A percentile compares a stretch with the other conserved stretches of the same genome.
phyloP scores from a whole-genome alignment of 2,888 invertebrate species.

The Dryomyza anilis region DNA sequence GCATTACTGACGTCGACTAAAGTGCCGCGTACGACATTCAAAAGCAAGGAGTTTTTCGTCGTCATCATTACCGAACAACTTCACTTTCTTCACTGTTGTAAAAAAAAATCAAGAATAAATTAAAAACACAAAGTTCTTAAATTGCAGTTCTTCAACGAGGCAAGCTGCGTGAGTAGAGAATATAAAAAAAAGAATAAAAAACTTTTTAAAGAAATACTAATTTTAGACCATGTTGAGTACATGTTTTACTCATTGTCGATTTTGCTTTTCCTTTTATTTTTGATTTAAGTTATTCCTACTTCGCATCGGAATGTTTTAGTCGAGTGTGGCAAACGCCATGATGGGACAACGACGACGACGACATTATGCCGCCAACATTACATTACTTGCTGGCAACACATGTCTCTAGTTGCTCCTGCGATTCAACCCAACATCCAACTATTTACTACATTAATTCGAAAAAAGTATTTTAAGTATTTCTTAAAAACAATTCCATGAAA shows the following conservation, averaged over 20 bases:
- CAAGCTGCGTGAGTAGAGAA: neutral
- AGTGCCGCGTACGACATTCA: too few species aligned
- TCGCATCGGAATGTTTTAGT: too few species aligned
- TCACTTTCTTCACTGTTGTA: too few species aligned
- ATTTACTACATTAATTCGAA: neutral
- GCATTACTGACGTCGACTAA: too few species aligned
- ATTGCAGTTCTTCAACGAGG: too few species aligned
- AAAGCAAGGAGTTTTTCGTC: too few species aligned
- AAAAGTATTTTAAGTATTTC: neutral
- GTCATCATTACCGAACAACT: too few species aligned
- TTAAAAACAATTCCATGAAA: neutral
- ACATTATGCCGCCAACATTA: neutral
- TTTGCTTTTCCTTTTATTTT: neutral
- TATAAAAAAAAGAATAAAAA: neutral
- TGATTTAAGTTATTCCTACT: too few species aligned
- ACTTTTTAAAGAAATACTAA: neutral
- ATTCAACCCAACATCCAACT: neutral
- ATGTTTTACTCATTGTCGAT: neutral
- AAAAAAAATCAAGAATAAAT: too few species aligned
- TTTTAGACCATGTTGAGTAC: neutral
- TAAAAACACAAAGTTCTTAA: too few species aligned
- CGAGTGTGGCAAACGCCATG: slow-evolving; percentile 1
- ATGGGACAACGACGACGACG: neutral
- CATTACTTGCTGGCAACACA: neutral
- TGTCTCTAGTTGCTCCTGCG: neutral